Evolutionary conservation across 2,888 invertebrate genomes (phyloP).

Genomic region (Caenorhabditis drosophilae): DNA sequence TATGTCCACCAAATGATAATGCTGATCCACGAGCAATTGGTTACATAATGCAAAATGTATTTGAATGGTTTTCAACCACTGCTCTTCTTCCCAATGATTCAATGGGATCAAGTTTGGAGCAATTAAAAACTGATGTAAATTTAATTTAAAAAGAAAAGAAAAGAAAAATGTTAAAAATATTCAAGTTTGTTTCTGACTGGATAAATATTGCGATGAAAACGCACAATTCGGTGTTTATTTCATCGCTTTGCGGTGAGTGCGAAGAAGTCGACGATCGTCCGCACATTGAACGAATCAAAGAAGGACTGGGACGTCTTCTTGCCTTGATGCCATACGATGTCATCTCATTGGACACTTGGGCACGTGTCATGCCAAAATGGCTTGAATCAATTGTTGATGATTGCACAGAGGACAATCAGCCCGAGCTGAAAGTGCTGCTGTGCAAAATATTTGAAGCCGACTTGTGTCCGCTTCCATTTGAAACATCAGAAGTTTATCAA

Average conservation of each 20-base stretch:
- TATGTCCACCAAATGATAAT: conserved; percentile 75
- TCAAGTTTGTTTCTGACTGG: conserved; percentile 86
- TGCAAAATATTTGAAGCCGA: conserved; percentile 95
- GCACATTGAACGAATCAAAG: conserved; percentile 83
- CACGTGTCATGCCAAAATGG: conserved; percentile 98
- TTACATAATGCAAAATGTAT: conserved; percentile 89
- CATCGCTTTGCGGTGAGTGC: conserved; percentile 92
- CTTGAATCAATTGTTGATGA: conserved; percentile 72
- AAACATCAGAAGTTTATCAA: conserved; percentile 90
- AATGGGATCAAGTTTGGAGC: conserved; percentile 66
- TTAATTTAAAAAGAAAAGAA: not conserved
- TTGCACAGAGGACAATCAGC: conserved; percentile 73
- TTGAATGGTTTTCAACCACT: conserved; percentile 99
- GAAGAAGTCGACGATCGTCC: conserved; percentile 78
- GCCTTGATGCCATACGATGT: conserved; percentile 97
- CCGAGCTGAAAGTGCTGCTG: conserved; percentile 82
- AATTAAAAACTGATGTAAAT: conserved; percentile 66
- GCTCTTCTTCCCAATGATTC: conserved; percentile 85
- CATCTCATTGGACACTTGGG: conserved; percentile 83
- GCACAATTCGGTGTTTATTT: conserved; percentile 87
- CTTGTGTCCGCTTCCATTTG: conserved; percentile 90
- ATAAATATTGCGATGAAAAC: conserved; percentile 81
- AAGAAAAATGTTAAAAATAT: not conserved
- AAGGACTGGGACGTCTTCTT: conserved; percentile 78
- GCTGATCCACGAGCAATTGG: conserved; percentile 77